A percentile compares a stretch with the other conserved stretches of the same genome.
These are phyloP conservation scores for Patiria miniata DNA, from an alignment of 35 echinoderm and acorn worm species.

Conservation along the genomic window DNA sequence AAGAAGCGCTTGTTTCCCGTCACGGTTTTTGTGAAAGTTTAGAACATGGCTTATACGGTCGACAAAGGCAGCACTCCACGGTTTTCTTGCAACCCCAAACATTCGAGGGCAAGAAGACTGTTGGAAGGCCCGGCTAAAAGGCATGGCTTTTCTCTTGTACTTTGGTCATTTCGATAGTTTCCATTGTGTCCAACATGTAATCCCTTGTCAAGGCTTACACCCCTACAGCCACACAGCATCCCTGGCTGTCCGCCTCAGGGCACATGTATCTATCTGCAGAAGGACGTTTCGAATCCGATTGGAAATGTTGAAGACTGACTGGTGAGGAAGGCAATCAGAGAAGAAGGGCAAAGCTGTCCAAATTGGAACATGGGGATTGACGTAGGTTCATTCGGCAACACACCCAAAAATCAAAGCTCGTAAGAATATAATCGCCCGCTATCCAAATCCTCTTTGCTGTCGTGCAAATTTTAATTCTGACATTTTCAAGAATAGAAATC, in stretches of 20 bases:
- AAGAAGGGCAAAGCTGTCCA: neutral
- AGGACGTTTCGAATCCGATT: no score
- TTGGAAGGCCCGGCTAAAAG: conserved; percentile 5
- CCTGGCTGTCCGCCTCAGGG: neutral
- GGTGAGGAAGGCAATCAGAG: neutral
- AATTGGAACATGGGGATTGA: conserved; percentile 6
- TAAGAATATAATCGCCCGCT: neutral
- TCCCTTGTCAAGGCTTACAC: conserved; percentile 18
- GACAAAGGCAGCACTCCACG: neutral
- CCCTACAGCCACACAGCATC: neutral
- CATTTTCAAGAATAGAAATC: neutral
- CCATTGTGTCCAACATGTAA: neutral
- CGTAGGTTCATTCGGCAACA: neutral
- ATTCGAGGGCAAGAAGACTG: neutral
- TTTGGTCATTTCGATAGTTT: conserved; percentile 21
- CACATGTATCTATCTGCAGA: neutral
- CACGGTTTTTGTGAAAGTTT: neutral
- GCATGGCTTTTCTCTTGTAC: neutral
- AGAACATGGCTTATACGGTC: neutral
- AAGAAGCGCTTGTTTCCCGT: neutral
- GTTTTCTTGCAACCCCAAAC: conserved; percentile 18
- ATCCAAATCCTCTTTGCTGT: conserved; percentile 10
- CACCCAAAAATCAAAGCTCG: neutral
- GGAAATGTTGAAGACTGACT: no score
- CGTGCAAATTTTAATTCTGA: neutral